Evolutionary conservation across 2,113 vertebrate genomes (phyloP).

Genomic region (Thinocorus orbignyianus): DNA sequence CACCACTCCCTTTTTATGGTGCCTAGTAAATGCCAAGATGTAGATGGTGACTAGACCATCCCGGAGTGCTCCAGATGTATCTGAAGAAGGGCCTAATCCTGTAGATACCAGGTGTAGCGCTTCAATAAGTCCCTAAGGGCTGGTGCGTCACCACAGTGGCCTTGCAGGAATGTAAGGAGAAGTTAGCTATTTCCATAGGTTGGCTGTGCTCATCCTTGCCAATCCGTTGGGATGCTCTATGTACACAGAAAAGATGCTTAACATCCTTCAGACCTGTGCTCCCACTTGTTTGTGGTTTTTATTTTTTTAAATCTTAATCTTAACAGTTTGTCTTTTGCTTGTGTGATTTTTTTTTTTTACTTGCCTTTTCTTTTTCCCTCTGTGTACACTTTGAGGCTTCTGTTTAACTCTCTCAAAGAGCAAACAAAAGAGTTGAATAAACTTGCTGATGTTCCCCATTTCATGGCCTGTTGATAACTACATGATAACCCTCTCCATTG

Average conservation of each 20-base stretch:
- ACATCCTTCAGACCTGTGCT: neutral
- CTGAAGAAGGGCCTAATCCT: neutral
- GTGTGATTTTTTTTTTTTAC: neutral
- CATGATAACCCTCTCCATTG: constrained; percentile 38
- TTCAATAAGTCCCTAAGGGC: neutral
- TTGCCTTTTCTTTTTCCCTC: neutral
- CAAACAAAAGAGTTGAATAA: constrained; percentile 47
- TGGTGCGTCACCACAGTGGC: neutral
- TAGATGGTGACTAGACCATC: neutral
- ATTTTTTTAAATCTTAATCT: neutral
- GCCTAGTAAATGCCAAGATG: neutral
- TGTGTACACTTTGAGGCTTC: neutral
- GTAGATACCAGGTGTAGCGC: neutral
- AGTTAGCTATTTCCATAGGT: neutral
- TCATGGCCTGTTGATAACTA: constrained; percentile 61
- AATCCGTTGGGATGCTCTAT: neutral
- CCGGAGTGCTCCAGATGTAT: neutral
- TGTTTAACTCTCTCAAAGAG: constrained; percentile 2
- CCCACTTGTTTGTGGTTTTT: rapidly evolving
- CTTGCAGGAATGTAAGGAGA: neutral
- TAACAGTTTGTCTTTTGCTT: neutral
- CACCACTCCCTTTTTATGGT: neutral
- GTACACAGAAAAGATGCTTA: neutral
- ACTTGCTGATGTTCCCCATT: constrained; percentile 54
- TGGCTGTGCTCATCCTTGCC: neutral